phyloP scores from a whole-genome alignment of 2,797 vertebrate species.

The Anguilla marmorata region DNA sequence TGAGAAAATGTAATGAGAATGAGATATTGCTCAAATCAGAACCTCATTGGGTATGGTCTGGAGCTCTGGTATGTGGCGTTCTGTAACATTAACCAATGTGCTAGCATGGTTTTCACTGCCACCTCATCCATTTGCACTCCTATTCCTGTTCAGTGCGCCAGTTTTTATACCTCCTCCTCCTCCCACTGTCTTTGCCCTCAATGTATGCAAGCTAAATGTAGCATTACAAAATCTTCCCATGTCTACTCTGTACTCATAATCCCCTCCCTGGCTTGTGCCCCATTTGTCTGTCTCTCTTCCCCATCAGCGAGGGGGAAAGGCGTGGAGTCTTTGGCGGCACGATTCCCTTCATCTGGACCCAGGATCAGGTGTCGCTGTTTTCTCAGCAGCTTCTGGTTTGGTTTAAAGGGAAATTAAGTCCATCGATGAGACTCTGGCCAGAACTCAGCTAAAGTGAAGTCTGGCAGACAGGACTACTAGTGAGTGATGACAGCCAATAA shows the following conservation, averaged over 20 bases:
- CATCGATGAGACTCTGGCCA: constrained; percentile 77
- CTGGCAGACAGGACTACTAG: constrained; percentile 86
- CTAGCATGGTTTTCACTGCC: not conserved
- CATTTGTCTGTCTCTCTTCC: constrained; percentile 11
- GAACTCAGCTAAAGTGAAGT: constrained; percentile 78
- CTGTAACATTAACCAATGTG: not conserved
- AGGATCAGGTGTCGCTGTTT: constrained; percentile 80
- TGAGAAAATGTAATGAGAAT: not conserved
- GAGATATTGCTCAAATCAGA: constrained; percentile 18
- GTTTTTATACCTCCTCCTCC: constrained; percentile 21
- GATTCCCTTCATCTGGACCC: constrained; percentile 68
- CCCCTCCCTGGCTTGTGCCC: not conserved
- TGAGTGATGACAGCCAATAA: constrained; percentile 78
- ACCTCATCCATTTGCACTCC: not conserved
- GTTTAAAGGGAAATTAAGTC: constrained; percentile 77
- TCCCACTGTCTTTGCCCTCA: not conserved
- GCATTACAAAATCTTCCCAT: not conserved
- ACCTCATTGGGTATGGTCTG: not conserved
- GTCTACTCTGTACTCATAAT: not conserved
- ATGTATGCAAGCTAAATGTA: constrained; percentile 20
- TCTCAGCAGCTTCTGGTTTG: constrained; percentile 82
- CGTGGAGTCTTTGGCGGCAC: constrained; percentile 58
- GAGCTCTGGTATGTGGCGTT: not conserved
- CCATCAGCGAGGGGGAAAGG: constrained; percentile 41
- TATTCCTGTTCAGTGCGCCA: constrained; percentile 24